phyloP scores from a whole-genome alignment of 2,888 invertebrate species.

The Choreutis nemorana region DNA sequence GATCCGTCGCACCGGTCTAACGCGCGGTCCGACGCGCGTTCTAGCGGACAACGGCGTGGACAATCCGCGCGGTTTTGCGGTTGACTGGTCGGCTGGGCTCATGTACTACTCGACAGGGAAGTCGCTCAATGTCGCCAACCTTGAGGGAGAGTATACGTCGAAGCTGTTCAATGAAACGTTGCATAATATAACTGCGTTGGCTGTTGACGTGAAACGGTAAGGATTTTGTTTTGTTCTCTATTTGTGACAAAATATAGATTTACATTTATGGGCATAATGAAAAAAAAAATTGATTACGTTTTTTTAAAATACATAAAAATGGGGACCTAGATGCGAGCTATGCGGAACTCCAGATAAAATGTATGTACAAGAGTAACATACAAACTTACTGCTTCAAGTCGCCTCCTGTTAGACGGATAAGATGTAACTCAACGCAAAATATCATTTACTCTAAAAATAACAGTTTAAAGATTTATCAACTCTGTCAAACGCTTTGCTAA shows the following conservation, averaged over 20 bases:
- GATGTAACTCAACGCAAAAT: too few species aligned
- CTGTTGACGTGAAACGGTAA: conserved; percentile 71
- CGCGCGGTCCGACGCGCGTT: conserved; percentile 70
- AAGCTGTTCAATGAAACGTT: conserved; percentile 37
- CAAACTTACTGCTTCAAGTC: too few species aligned
- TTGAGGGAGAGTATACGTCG: conserved; percentile 75
- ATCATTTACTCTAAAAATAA: too few species aligned
- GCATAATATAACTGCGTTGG: conserved; percentile 69
- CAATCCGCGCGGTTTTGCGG: conserved; percentile 75
- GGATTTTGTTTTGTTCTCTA: conserved; percentile 3
- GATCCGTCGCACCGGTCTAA: conserved; percentile 73
- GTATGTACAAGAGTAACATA: too few species aligned
- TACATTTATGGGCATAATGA: too few species aligned
- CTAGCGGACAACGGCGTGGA: conserved; percentile 75
- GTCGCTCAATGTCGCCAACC: conserved; percentile 73
- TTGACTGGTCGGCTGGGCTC: conserved; percentile 83
- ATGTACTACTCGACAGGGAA: conserved; percentile 71
- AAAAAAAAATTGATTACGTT: too few species aligned
- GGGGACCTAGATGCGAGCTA: too few species aligned
- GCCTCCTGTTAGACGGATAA: too few species aligned
- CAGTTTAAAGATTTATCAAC: too few species aligned
- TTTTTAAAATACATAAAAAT: too few species aligned
- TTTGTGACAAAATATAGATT: not conserved
- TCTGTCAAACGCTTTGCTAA: too few species aligned
- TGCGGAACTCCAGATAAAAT: too few species aligned